Conservation (phyloP, 2,797 vertebrate genomes). For the Zalophus californianus region DNA sequence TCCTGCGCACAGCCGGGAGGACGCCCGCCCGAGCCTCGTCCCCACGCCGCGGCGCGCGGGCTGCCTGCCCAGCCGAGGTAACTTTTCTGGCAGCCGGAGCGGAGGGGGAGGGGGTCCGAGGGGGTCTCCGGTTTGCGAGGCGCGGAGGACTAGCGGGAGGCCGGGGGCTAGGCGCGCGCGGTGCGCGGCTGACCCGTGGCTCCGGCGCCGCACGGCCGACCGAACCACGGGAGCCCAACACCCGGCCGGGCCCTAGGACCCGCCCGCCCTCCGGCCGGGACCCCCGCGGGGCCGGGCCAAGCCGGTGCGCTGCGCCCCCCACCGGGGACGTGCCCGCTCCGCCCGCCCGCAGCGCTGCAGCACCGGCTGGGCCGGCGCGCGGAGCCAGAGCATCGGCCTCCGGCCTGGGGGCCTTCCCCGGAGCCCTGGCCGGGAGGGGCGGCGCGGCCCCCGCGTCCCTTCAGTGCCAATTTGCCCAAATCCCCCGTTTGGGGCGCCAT, state of each 20-base stretch:
- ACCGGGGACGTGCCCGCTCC: neutral
- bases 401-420: slow-evolving; percentile 2
- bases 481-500: slow-evolving; percentile 80
- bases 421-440: neutral
- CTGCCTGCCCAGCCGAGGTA: slow-evolving; percentile 69
- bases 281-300: neutral
- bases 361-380: neutral
- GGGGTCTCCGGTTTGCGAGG: slow-evolving; percentile 70
- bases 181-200: slow-evolving; percentile 21
- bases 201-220: neutral
- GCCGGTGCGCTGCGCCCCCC: neutral
- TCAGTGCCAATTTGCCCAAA: neutral
- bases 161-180: slow-evolving; percentile 73
- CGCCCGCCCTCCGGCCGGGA: neutral
- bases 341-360: neutral
- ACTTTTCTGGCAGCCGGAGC: slow-evolving; percentile 65
- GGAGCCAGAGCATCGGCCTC: slow-evolving; percentile 1
- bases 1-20: slow-evolving; percentile 54
- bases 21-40: slow-evolving; percentile 28
- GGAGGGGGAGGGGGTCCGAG: neutral
- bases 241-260: neutral
- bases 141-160: slow-evolving; percentile 70
- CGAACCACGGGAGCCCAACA: neutral
- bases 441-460: neutral
- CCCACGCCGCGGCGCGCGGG: slow-evolving; percentile 45